These are phyloP conservation scores for Leptobrachium ailaonicum DNA, from an alignment of 2,113 vertebrate genomes.

Conservation along the genomic window DNA sequence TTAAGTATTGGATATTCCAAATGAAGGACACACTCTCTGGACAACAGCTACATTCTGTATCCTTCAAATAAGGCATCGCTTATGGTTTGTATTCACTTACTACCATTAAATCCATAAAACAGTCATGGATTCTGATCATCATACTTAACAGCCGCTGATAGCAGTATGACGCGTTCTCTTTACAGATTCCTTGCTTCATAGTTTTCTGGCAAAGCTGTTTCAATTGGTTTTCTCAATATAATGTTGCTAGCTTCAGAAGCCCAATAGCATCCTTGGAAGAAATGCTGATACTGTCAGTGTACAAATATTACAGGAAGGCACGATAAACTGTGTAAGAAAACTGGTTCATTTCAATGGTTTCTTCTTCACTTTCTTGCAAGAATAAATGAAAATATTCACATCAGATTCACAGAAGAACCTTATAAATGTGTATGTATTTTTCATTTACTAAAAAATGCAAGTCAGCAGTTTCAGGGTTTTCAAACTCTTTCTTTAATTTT, in stretches of 20 bases:
- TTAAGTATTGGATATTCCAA: too few species aligned
- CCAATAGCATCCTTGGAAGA: conserved; percentile 95
- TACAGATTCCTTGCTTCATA: conserved; percentile 93
- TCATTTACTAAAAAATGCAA: conserved; percentile 93
- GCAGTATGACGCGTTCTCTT: conserved; percentile 93
- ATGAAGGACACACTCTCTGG: too few species aligned
- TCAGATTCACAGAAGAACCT: conserved; percentile 96
- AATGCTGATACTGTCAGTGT: conserved; percentile 91
- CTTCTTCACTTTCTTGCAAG: conserved; percentile 82
- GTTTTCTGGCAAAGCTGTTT: conserved; percentile 95
- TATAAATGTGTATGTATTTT: conserved; percentile 94
- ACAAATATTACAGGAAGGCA: conserved; percentile 95
- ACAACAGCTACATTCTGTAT: too few species aligned
- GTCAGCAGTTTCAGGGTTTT: conserved; percentile 93
- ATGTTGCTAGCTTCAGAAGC: conserved; percentile 88
- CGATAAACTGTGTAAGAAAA: conserved; percentile 94
- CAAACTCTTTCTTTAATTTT: conserved; percentile 95
- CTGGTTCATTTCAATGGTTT: conserved; percentile 88
- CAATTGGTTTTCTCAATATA: conserved; percentile 87
- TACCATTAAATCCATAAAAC: too few species aligned
- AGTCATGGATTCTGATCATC: conserved; percentile 74
- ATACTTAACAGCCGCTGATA: conserved; percentile 93
- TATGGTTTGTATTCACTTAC: too few species aligned
- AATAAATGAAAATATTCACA: conserved; percentile 92
- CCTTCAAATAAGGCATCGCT: too few species aligned